phyloP scores from a whole-genome alignment of 1,140 invertebrate genomes.

The Trialeurodes vaporariorum region DNA sequence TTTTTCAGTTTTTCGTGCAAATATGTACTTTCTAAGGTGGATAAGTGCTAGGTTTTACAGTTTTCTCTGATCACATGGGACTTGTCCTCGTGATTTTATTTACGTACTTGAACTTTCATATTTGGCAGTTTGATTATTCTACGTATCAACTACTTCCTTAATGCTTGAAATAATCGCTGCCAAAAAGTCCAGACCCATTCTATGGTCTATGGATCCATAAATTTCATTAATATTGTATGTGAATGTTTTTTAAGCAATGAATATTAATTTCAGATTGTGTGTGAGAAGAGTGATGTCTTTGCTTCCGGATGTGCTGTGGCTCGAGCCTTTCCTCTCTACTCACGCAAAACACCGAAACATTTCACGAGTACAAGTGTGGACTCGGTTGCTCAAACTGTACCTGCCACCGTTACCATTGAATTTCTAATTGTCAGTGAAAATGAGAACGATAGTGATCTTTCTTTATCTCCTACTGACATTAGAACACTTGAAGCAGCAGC shows the following conservation, averaged over 20 bases:
- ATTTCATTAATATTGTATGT: neutral
- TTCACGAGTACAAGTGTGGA: slow-evolving; percentile 5
- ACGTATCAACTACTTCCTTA: no score
- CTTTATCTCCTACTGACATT: slow-evolving; percentile 33
- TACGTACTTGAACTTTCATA: no score
- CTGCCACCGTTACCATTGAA: slow-evolving; percentile 42
- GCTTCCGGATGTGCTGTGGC: slow-evolving; percentile 71
- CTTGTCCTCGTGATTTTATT: no score
- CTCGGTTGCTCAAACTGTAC: slow-evolving; percentile 14
- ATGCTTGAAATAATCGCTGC: no score
- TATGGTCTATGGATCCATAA: no score
- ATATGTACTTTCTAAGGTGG: no score
- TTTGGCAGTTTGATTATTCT: no score
- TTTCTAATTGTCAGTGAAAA: slow-evolving; percentile 44
- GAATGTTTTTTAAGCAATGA: neutral
- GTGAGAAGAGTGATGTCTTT: slow-evolving; percentile 59
- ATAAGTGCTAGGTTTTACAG: no score
- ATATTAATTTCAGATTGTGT: slow-evolving; percentile 50
- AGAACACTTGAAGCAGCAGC: slow-evolving; percentile 45
- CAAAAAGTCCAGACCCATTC: no score
- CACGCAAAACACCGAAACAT: slow-evolving; percentile 42
- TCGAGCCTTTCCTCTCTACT: slow-evolving; percentile 60
- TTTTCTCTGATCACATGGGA: no score
- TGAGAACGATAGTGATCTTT: slow-evolving; percentile 29
- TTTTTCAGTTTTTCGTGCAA: no score